Percentiles rank a stretch among this genome's conserved stretches.
Conservation (phyloP, 1,140 invertebrate species). For the Drosophila biarmipes region DNA sequence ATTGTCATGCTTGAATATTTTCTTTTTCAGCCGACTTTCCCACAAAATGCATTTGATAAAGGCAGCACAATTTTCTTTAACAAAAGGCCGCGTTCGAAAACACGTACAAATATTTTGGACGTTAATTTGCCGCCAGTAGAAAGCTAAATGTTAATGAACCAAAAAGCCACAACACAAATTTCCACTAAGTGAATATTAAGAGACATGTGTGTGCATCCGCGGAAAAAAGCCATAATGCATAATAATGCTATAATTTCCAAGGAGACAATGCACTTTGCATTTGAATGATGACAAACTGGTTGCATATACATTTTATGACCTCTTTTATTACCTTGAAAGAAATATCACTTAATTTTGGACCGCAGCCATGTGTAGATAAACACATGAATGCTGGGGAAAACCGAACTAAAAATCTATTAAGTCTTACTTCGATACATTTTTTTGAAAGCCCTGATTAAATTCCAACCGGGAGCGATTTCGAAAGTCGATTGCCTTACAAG, state of each 20-base stretch:
- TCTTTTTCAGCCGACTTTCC: constrained; percentile 27
- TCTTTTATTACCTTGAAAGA: not conserved
- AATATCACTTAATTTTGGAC: not conserved
- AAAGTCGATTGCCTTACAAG: constrained; percentile 29
- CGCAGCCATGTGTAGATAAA: not conserved
- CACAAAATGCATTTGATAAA: constrained; percentile 68
- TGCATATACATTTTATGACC: not conserved
- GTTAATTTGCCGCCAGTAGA: constrained; percentile 70
- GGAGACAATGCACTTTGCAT: constrained; percentile 52
- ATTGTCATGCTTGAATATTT: constrained; percentile 67
- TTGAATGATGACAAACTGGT: constrained; percentile 12
- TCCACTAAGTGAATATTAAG: constrained; percentile 65
- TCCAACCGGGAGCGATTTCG: constrained; percentile 6
- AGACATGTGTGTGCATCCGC: constrained; percentile 14
- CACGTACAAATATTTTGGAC: constrained; percentile 73
- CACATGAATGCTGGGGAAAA: not conserved
- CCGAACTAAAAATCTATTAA: too few relatives aligned
- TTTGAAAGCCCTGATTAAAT: not conserved
- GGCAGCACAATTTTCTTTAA: constrained; percentile 35
- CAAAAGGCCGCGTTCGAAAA: constrained; percentile 53
- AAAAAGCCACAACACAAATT: constrained; percentile 53
- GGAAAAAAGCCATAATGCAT: constrained; percentile 26
- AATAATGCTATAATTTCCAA: not conserved
- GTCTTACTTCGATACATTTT: not conserved
- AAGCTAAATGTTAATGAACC: constrained; percentile 78